Conservation (phyloP, 2,888 invertebrate genomes). For the Pheosia gnoma region DNA sequence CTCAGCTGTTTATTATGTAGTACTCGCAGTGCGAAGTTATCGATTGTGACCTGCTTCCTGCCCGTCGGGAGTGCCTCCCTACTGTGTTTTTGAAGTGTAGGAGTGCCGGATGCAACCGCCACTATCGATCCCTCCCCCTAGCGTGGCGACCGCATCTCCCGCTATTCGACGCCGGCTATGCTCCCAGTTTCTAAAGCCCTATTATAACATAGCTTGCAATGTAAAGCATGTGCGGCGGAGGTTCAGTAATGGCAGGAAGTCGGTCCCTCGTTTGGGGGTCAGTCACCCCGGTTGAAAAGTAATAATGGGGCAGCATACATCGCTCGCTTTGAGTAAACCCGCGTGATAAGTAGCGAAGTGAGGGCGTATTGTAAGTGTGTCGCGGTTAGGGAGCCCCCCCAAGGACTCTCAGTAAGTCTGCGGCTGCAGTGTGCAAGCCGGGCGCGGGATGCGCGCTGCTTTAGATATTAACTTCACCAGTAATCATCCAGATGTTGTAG, state of each 20-base stretch:
- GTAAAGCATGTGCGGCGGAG: slow-evolving; percentile 16
- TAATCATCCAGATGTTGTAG: slow-evolving; percentile 7
- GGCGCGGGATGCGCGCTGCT: slow-evolving; percentile 6
- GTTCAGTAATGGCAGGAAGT: slow-evolving; percentile 30
- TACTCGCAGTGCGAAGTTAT: not conserved
- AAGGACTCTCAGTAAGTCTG: slow-evolving; percentile 15
- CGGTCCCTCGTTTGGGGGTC: slow-evolving; percentile 25
- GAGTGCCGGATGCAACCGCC: slow-evolving; percentile 15
- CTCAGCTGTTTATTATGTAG: slow-evolving; percentile 1
- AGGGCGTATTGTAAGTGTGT: slow-evolving; percentile 10
- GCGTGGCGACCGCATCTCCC: slow-evolving; percentile 5
- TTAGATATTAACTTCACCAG: slow-evolving; percentile 7
- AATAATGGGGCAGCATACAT: slow-evolving; percentile 9
- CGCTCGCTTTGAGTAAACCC: slow-evolving; percentile 7
- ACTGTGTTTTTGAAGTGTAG: slow-evolving; percentile 7
- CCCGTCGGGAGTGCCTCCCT: slow-evolving; percentile 4
- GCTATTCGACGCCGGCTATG: slow-evolving; percentile 14
- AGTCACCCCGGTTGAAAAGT: slow-evolving; percentile 23
- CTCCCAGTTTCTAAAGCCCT: slow-evolving; percentile 14
- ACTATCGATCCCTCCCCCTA: slow-evolving; percentile 4
- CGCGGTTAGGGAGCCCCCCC: slow-evolving; percentile 12
- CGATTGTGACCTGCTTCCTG: slow-evolving; percentile 13
- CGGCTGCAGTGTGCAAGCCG: slow-evolving; percentile 25
- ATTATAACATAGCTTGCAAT: slow-evolving; percentile 18
- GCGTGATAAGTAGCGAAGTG: slow-evolving; percentile 2